phyloP scores from a whole-genome alignment of 1,140 invertebrate genomes.

The Leguminivora glycinivorella region DNA sequence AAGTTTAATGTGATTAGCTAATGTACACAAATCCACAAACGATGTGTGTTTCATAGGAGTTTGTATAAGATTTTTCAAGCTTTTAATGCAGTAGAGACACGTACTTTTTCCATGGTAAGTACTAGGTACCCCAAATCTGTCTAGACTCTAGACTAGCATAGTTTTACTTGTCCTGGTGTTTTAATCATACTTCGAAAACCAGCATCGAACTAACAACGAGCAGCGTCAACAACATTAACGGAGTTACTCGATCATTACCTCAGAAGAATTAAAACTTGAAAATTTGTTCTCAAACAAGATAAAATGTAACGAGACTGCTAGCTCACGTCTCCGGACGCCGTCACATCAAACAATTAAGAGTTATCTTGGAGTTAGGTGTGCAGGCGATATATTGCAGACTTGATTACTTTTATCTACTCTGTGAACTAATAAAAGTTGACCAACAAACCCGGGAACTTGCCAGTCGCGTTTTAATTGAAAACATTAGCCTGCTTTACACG shows the following conservation, averaged over 20 bases:
- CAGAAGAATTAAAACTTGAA: constrained; percentile 46
- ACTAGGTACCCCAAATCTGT: background rate
- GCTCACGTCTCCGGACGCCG: constrained; percentile 47
- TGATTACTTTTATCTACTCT: constrained; percentile 70
- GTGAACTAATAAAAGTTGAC: constrained; percentile 73
- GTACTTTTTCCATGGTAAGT: background rate
- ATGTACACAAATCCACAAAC: constrained; percentile 16
- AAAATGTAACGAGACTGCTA: constrained; percentile 40
- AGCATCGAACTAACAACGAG: background rate
- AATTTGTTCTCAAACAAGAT: constrained; percentile 47
- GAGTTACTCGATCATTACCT: constrained; percentile 24
- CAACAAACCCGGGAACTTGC: constrained; percentile 57
- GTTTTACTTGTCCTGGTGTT: background rate
- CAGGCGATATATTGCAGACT: constrained; percentile 61
- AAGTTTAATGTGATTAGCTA: background rate
- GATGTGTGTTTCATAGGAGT: background rate
- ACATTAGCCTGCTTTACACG: constrained; percentile 24
- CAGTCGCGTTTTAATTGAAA: constrained; percentile 71
- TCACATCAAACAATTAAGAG: constrained; percentile 70
- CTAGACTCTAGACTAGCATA: background rate
- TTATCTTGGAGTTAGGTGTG: constrained; percentile 55
- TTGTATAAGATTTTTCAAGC: background rate
- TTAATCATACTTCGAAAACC: background rate
- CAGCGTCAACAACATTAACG: background rate
- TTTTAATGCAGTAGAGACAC: background rate